phyloP scores from a whole-genome alignment of 1,140 invertebrate species.

The Dendrolimus punctatus region DNA sequence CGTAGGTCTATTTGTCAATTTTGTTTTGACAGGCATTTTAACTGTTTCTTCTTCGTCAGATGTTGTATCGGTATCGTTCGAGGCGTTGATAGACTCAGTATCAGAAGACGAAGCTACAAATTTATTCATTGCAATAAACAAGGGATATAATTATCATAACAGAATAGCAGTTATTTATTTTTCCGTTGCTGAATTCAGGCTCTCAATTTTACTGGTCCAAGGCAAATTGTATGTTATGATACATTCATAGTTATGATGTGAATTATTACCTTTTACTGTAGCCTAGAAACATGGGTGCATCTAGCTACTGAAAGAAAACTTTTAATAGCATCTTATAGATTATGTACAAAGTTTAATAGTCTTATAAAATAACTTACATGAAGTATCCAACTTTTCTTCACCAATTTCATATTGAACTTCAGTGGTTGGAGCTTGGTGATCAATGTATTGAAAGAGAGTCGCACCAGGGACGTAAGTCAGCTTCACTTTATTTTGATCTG shows the following conservation, averaged over 20 bases:
- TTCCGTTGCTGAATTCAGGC: too few species aligned
- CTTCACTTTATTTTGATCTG: constrained; percentile 47
- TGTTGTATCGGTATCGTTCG: constrained; percentile 23
- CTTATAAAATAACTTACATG: constrained; percentile 22
- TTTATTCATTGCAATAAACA: constrained; percentile 3
- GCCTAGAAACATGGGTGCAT: too few species aligned
- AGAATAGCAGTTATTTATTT: too few species aligned
- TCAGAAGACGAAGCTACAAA: constrained; percentile 37
- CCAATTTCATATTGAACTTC: constrained; percentile 45
- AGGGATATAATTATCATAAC: background rate
- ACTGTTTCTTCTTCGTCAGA: constrained; percentile 15
- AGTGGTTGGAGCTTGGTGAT: constrained; percentile 18
- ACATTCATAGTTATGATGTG: too few species aligned
- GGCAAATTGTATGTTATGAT: too few species aligned
- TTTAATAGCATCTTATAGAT: too few species aligned
- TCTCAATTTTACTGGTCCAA: too few species aligned
- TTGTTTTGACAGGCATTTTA: constrained; percentile 1
- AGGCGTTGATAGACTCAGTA: constrained; percentile 35
- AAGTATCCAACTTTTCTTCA: constrained; percentile 34
- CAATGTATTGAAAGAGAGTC: constrained; percentile 34
- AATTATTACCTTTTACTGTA: too few species aligned
- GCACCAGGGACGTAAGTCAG: constrained; percentile 45
- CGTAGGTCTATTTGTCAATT: constrained; percentile 12
- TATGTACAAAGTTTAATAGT: background rate
- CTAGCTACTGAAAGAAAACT: too few species aligned